These are phyloP conservation scores for Dilophus febrilis DNA, from an alignment of 2,888 invertebrate species.

Conservation along the genomic window DNA sequence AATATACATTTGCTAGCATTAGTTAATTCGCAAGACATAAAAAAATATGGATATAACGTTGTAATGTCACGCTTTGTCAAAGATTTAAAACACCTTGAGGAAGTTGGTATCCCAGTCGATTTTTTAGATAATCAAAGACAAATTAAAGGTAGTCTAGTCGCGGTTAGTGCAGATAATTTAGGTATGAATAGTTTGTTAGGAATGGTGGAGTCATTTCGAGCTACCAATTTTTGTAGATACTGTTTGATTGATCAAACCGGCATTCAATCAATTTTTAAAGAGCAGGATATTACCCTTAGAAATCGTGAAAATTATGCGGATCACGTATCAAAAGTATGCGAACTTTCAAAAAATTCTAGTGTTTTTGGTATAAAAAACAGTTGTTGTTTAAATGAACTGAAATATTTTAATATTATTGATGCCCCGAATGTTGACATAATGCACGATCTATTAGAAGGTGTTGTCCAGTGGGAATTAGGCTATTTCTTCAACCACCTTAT, in stretches of 20 bases:
- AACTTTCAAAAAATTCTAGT: not conserved
- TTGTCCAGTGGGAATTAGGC: slow-evolving; percentile 11
- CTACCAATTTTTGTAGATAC: slow-evolving; percentile 13
- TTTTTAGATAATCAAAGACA: not conserved
- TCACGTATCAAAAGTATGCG: too few relatives aligned
- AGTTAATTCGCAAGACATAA: not conserved
- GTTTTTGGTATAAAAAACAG: slow-evolving; percentile 9
- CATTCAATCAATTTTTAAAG: slow-evolving; percentile 1
- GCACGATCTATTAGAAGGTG: slow-evolving; percentile 14
- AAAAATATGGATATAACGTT: not conserved
- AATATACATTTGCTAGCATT: slow-evolving; percentile 1
- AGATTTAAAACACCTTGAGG: not conserved
- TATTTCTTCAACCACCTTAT: slow-evolving; percentile 7
- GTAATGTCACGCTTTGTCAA: not conserved
- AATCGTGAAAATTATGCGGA: not conserved
- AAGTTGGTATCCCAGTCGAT: not conserved
- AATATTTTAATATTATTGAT: slow-evolving; percentile 10
- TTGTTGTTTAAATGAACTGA: slow-evolving; percentile 10
- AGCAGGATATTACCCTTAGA: slow-evolving; percentile 5
- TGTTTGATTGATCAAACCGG: slow-evolving; percentile 9
- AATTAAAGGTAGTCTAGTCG: slow-evolving; percentile 2
- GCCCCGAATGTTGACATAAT: slow-evolving; percentile 12
- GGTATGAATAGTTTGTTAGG: too few relatives aligned
- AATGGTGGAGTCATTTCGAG: too few relatives aligned
- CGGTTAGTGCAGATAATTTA: slow-evolving; percentile 8